A percentile compares a stretch with the other conserved stretches of the same genome.
These are phyloP conservation scores for Prionace glauca DNA, from an alignment of 2,797 vertebrate genomes.

Conservation along the genomic window DNA sequence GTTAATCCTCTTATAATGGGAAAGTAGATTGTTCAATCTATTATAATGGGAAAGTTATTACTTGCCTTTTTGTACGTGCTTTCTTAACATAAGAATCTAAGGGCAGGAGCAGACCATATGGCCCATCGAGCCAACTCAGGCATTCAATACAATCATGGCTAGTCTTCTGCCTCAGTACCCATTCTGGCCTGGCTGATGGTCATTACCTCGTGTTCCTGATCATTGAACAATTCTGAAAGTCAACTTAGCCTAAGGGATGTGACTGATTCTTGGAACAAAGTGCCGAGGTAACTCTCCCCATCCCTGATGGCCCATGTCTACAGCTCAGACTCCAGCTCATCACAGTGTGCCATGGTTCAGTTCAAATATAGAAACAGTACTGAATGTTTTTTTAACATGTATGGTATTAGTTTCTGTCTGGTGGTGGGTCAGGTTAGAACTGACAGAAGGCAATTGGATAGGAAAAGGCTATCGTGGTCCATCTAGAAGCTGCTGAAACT, in stretches of 20 bases:
- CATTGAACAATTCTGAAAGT: too few species aligned
- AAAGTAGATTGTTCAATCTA: neutral
- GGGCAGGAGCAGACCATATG: too few species aligned
- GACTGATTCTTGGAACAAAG: too few species aligned
- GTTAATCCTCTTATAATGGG: too few species aligned
- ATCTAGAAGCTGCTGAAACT: neutral
- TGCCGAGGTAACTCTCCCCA: neutral
- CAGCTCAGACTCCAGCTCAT: neutral
- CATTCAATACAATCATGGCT: too few species aligned
- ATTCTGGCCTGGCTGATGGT: too few species aligned
- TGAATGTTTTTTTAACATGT: neutral
- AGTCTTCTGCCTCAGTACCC: too few species aligned
- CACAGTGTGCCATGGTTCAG: neutral
- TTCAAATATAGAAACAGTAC: neutral
- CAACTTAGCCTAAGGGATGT: too few species aligned
- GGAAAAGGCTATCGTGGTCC: neutral
- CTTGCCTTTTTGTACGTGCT: neutral
- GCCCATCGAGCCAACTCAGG: too few species aligned
- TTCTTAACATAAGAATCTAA: neutral
- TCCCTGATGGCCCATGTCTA: neutral
- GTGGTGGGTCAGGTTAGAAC: neutral
- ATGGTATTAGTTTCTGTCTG: neutral
- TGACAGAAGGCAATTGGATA: too few species aligned
- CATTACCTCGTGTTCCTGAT: too few species aligned
- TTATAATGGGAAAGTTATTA: neutral